Base-by-base conservation (phyloP, 2,888 invertebrate species). In the Dicroscelio sp. region DNA sequence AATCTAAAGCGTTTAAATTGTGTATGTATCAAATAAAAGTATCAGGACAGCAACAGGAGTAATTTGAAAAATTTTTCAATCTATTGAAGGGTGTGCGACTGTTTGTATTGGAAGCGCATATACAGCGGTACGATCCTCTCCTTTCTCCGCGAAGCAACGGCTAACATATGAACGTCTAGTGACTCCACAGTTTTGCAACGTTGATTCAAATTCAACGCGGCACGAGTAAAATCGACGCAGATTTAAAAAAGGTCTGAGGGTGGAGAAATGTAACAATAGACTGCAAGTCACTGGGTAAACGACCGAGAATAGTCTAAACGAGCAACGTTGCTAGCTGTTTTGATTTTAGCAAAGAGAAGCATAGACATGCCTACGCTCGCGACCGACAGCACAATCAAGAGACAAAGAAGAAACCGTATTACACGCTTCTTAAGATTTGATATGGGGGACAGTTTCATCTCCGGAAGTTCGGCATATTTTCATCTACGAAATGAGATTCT, bases 271-370 rank as follows among this genome's bases (percentile, higher is more conserved):
- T 94, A 95, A 96, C 96, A 96, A 96, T 96, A 95, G 96, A 95
- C 92, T 96, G 96, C 96, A 96, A 96, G 96, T 96, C 96, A 97
- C 95, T 96, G 96, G 95, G 96, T 96, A 96, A 96, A 96, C 96
- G 96, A 96, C 96, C 96, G 95, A 94, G 96, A 96, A 96, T 96
- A 95, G 96, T 96, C 96, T 95, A 96, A 96, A 96, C 96, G 95
- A 95, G 94, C 94, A 93, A 92, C 93, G 94, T 90, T 94, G 94
- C 93, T 93, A 94, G 93, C 94, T 95, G 94, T 94, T 95, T 94
- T 94, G 94, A 94, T 95, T 94, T 95, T 93, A 33, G 30, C 52
- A 38, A 48, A 48, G 48, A 52, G 84, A 65, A 73, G 75, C 85
- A 65, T 35, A 79, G 31, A 79, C 75, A 60, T 63, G 67, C 63